Evolutionary conservation across 2,888 invertebrate species (phyloP), one percentile per base, ranked within the genome.

Genomic region (Heteromyza rotundicornis): DNA sequence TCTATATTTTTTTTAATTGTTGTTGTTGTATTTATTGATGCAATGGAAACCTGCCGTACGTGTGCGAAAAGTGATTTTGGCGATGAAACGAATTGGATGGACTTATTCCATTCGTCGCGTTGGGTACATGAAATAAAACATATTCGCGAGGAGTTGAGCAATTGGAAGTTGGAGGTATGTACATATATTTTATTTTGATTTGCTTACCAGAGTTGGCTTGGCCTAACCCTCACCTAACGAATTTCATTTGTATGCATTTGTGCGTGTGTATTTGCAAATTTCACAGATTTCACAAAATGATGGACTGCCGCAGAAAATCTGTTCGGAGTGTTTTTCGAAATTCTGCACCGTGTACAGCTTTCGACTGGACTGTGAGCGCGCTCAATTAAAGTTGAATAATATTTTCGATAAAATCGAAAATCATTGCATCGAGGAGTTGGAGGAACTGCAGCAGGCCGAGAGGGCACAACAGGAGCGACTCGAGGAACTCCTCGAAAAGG

Each of bases 11-110:
- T n/a, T n/a, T n/a, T n/a, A n/a, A n/a, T n/a, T n/a, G n/a, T n/a
- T n/a, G n/a, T n/a, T n/a, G n/a, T n/a, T n/a, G n/a, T n/a, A n/a
- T n/a, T n/a, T n/a, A n/a, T n/a, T n/a, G 27, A 5, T 7, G 65
- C 54, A 59, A 79, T 79, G 80, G 79, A 79, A 73, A 80, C 80
- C 67, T 79, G 79, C 66, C 75, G 79, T 62, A 80, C 80, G 63
- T 79, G 79, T 77, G 79, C 79, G 52, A 76, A 75, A 64, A 77
- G 77, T 70, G 79, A 79, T 71, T 80, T 79, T 63, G 79, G 78
- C 69, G 74, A 75, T 73, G 73, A 73, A 63, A 73, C 65, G 62
- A 73, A 75, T 66, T 77, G 77, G 77, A 63, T 79, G 65, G 79
- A 79, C 69, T 70, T 79, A 62, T 78, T 76, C 59, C 76, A 79